Evolutionary conservation across 2,797 vertebrate species (phyloP).

Genomic region (Pitangus sulphuratus): DNA sequence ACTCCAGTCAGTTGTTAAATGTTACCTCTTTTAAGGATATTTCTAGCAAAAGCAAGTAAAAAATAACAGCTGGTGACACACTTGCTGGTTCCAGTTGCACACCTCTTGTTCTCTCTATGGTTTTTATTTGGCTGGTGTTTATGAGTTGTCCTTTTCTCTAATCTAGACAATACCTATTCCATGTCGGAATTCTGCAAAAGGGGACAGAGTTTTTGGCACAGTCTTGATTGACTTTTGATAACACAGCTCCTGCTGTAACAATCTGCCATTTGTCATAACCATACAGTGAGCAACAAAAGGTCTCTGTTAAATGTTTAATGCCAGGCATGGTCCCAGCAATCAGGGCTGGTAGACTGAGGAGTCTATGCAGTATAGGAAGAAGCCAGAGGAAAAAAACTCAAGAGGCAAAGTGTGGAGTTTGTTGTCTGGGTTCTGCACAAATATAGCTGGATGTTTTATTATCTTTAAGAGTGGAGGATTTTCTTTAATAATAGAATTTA

Average conservation of each 20-base stretch:
- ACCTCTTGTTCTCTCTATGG: background rate
- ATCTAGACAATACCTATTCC: background rate
- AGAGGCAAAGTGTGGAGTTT: background rate
- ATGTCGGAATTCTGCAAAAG: background rate
- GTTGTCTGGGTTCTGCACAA: background rate
- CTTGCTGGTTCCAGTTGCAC: background rate
- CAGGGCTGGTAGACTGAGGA: background rate
- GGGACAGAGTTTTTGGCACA: background rate
- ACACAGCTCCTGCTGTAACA: conserved; percentile 28
- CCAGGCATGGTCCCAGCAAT: background rate
- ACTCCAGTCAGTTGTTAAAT: background rate
- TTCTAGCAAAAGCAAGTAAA: background rate
- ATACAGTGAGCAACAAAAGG: conserved; percentile 21
- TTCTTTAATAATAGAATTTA: background rate
- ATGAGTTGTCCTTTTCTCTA: background rate
- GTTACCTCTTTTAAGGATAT: background rate
- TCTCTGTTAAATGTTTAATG: conserved; percentile 27
- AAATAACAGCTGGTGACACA: background rate
- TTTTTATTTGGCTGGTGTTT: background rate
- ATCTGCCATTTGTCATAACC: conserved; percentile 15
- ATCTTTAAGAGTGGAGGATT: background rate
- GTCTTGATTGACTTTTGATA: conserved; percentile 24
- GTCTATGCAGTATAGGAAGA: background rate
- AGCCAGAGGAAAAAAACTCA: background rate
- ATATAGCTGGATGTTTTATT: background rate